Base-by-base conservation (phyloP, 2,113 vertebrate genomes). In the Eurypyga helias region DNA sequence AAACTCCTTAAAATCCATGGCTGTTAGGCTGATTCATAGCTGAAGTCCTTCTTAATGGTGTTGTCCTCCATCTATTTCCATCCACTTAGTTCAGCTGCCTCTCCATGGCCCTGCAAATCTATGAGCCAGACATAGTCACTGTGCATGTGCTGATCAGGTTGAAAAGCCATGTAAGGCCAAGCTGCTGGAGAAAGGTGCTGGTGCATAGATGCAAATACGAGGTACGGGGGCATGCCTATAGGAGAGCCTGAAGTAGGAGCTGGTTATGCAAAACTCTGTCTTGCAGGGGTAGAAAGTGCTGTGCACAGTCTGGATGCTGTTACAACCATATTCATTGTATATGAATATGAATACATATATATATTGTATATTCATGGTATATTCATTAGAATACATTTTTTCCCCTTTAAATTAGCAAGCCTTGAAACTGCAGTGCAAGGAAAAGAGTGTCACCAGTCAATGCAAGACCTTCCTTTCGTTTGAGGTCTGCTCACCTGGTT, bases 81-180 rank as follows among this genome's bases (percentile, higher is more conserved):
- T 54, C 28, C 9, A 46, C 19, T 4, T 19, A 65, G 0, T 43
- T 80, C 24, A 77, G 57, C 26, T 87, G 28, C 8, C 28, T 78
- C 16, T 9, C 20, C 3, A 2, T 1, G 2, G 19, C n/a, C 5
- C 31, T 58, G 46, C 0, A 2, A 83, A 65, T n/a, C 64, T 70
- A 18, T 17, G 41, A 52, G 38, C 19, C 45, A 89, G 33, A 41
- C 11, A 36, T 4, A 8, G 51, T 46, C 6, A 0, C 29, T 34
- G 10, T 33, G 26, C 25, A 20, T 0, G 0, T 36, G 60, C 13
- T 55, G 29, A 17, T 67, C 4, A 38, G 15, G 38, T 48, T 77
- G 29, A 77, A 89, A 62, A 83, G 21, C 9, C 29, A 18, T 3
- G 9, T 34, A n/a, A 73, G 34, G 24, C 45, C 45, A 87, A 54